Percentiles rank a stretch among this genome's conserved stretches.
phyloP scores from a whole-genome alignment of 92 coral and sea anemone species.

The Metridium senile region DNA sequence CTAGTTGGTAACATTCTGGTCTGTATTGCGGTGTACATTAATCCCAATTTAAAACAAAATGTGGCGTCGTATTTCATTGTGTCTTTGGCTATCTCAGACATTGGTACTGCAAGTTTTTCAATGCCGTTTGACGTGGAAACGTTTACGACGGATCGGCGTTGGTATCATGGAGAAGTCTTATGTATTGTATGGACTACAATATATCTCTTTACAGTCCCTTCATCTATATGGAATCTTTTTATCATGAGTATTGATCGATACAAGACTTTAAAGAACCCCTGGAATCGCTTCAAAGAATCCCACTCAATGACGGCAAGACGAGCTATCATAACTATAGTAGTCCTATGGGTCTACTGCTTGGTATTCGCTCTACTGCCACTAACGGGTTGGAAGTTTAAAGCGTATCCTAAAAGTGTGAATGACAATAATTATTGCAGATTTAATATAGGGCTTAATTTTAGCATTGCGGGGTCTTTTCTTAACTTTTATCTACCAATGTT shows the following conservation, averaged over 20 bases:
- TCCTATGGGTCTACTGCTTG: conserved; percentile 74
- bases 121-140: conserved; percentile 70
- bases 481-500: conserved; percentile 73
- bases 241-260: conserved; percentile 67
- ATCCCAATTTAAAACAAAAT: conserved; percentile 60
- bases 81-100: conserved; percentile 80
- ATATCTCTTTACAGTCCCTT: conserved; percentile 80
- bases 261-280: conserved; percentile 59
- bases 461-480: conserved; percentile 56
- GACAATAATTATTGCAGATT: conserved; percentile 43
- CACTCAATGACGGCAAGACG: conserved; percentile 70
- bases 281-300: conserved; percentile 54
- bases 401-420: conserved; percentile 20
- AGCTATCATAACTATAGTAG: conserved; percentile 37
- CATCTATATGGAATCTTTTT: conserved; percentile 66
- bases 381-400: conserved; percentile 58
- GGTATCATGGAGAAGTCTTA: conserved; percentile 57
- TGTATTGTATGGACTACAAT: conserved; percentile 71
- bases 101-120: conserved; percentile 67
- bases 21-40: conserved; percentile 58
- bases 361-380: conserved; percentile 67
- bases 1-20: conserved; percentile 72
- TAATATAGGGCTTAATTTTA: conserved; percentile 44
- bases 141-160: conserved; percentile 36
- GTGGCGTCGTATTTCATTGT: conserved; percentile 65